Evolutionary conservation across 2,888 invertebrate species (phyloP), one percentile per base, ranked within the genome.

Genomic region (Drepana falcataria): DNA sequence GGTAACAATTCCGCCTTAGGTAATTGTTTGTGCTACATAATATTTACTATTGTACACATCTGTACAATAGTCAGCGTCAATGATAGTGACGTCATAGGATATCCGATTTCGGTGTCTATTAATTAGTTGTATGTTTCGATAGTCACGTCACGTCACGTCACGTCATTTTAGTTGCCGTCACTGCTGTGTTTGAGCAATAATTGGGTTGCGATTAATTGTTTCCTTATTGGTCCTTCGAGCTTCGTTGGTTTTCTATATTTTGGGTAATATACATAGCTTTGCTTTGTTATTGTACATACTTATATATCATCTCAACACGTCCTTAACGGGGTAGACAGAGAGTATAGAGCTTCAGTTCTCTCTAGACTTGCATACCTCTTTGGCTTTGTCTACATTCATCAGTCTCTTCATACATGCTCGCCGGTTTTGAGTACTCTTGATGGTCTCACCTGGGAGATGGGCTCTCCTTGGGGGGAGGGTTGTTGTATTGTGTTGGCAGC

Each of bases 221-320:
- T n/a, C 33, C 35, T 53, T 47, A 53, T 53, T 48, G 48, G 40
- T 53, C 37, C 40, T 53, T 52, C 21, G 37, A 52, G 47, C 35
- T 44, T 7, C 6, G 9, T 9, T 44, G 9, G 7, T 44, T 9
- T 9, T 44, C 9, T 9, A 3, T 9, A 9, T 9, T 44, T 9
- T 44, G 1, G 37, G 2, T 37, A 37, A 3, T 37, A 37, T 37
- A 37, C n/a, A n/a, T n/a, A n/a, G n/a, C n/a, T n/a, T n/a, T n/a
- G n/a, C n/a, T n/a, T n/a, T n/a, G n/a, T n/a, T n/a, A n/a, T n/a
- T n/a, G n/a, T n/a, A n/a, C n/a, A n/a, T n/a, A n/a, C n/a, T n/a
- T n/a, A n/a, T n/a, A n/a, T n/a, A n/a, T n/a, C n/a, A n/a, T n/a
- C n/a, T n/a, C n/a, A n/a, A n/a, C n/a, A n/a, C n/a, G n/a, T n/a